Percentiles rank a stretch among this genome's conserved stretches.
These are phyloP conservation scores for Leptinotarsa defecta DNA, from an alignment of 1,140 invertebrate species.

Conservation along the genomic window DNA sequence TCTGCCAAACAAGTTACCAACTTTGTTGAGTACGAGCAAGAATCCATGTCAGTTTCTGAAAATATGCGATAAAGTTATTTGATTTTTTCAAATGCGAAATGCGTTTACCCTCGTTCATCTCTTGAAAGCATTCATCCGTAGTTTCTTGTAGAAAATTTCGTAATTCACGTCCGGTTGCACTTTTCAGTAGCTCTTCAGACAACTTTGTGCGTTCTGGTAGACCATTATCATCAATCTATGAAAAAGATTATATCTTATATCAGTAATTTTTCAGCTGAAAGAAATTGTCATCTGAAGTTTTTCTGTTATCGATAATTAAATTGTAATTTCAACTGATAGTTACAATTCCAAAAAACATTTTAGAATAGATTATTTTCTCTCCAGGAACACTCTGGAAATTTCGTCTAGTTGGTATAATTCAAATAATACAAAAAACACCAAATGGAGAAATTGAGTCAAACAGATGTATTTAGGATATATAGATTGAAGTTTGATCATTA, in stretches of 20 bases:
- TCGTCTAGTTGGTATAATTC: too few relatives aligned
- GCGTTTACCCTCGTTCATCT: slow-evolving; percentile 43
- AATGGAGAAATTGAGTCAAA: too few relatives aligned
- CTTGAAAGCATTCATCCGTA: slow-evolving; percentile 51
- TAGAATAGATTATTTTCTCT: too few relatives aligned
- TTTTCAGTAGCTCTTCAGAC: slow-evolving; percentile 41
- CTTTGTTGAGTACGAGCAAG: slow-evolving; percentile 47
- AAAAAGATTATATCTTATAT: slow-evolving; percentile 13
- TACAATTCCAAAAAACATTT: too few relatives aligned
- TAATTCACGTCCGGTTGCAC: slow-evolving; percentile 42
- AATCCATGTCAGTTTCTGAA: slow-evolving; percentile 44
- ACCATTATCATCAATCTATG: slow-evolving; percentile 46
- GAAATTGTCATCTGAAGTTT: too few relatives aligned
- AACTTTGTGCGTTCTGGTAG: slow-evolving; percentile 48
- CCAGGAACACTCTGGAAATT: too few relatives aligned
- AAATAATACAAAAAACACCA: too few relatives aligned
- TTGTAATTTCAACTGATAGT: too few relatives aligned
- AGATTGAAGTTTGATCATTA: too few relatives aligned
- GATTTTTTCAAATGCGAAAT: neutral
- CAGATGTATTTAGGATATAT: too few relatives aligned
- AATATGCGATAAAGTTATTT: neutral
- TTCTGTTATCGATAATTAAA: too few relatives aligned
- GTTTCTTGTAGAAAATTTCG: slow-evolving; percentile 51
- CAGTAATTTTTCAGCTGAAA: too few relatives aligned
- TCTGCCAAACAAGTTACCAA: slow-evolving; percentile 51